These are phyloP conservation scores for Rhagonycha fulva DNA, from an alignment of 2,888 invertebrate species.

Conservation along the genomic window DNA sequence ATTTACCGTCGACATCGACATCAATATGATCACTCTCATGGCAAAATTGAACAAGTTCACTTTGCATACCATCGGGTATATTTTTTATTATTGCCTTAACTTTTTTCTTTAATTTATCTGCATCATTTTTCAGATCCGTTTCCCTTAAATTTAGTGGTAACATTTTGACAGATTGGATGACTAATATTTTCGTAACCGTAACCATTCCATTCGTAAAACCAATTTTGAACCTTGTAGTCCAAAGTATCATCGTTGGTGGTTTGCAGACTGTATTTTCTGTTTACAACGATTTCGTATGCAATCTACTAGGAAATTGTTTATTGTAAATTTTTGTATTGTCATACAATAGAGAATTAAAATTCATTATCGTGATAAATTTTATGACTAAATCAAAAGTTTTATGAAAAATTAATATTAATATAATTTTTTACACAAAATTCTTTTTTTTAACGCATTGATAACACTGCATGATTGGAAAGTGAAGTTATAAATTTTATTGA, in stretches of 20 bases:
- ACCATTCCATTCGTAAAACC: background rate
- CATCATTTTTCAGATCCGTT: conserved; percentile 51
- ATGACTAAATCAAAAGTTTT: background rate
- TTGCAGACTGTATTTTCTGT: background rate
- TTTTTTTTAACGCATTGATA: too few relatives aligned
- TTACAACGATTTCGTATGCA: background rate
- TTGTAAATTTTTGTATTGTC: background rate
- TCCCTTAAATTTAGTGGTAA: conserved; percentile 58
- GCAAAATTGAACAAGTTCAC: background rate
- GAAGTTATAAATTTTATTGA: too few relatives aligned
- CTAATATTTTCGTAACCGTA: conserved; percentile 54
- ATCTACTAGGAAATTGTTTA: background rate
- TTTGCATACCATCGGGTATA: background rate
- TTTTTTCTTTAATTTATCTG: background rate
- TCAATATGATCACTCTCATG: background rate
- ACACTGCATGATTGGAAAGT: too few relatives aligned
- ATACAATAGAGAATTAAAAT: background rate
- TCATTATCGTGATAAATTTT: background rate
- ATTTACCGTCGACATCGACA: background rate
- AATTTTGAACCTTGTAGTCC: background rate
- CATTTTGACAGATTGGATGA: conserved; percentile 57
- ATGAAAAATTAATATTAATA: too few relatives aligned
- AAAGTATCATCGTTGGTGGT: background rate
- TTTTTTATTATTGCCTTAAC: too few relatives aligned
- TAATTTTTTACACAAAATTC: too few relatives aligned